Conservation (phyloP, 1,140 invertebrate species). For the Brachionus koreanus region DNA sequence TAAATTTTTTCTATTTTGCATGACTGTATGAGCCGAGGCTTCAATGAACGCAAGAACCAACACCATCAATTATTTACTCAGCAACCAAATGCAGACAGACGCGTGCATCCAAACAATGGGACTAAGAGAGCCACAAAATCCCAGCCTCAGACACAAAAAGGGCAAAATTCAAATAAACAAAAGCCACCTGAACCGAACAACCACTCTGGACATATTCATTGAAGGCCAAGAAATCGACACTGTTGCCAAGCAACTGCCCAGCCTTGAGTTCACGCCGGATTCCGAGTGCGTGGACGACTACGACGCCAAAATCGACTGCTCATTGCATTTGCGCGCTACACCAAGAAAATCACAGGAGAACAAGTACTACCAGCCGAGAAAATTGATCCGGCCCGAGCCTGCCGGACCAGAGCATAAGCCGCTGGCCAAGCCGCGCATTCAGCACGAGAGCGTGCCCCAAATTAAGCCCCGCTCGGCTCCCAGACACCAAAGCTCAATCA, state of each 20-base stretch:
- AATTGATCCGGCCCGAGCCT: not conserved
- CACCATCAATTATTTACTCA: not conserved
- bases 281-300: not conserved
- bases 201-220: not conserved
- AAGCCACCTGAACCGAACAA: not conserved
- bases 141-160: constrained; percentile 11
- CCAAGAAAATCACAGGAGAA: not conserved
- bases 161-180: constrained; percentile 43
- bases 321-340: not conserved
- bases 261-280: not conserved
- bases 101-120: constrained; percentile 41
- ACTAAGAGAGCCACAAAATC: constrained; percentile 3
- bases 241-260: not conserved
- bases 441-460: not conserved
- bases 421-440: not conserved
- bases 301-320: not conserved
- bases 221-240: not conserved
- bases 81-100: not conserved
- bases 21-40: not conserved
- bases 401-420: not conserved
- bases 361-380: not conserved
- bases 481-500: not conserved
- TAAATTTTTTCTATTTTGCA: not conserved
- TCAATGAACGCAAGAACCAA: not conserved
- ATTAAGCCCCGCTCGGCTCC: not conserved